These are phyloP conservation scores for Plebejus argus DNA, from an alignment of 2,888 invertebrate genomes.

Conservation along the genomic window DNA sequence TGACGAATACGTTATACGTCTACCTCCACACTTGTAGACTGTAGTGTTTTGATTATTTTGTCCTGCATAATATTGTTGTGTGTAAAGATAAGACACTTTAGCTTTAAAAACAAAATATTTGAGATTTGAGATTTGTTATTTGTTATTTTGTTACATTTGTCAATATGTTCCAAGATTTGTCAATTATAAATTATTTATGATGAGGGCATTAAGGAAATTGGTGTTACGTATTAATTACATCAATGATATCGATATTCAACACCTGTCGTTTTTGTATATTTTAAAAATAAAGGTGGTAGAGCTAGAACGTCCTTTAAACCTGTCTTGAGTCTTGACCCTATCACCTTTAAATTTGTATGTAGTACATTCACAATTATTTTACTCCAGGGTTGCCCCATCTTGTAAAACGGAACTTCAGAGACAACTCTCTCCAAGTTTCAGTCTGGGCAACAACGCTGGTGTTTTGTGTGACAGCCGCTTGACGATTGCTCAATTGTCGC, in stretches of 20 bases:
- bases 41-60: neutral
- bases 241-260: neutral
- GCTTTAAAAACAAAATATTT: neutral
- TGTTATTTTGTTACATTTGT: neutral
- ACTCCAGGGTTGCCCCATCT: neutral
- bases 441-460: neutral
- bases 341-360: neutral
- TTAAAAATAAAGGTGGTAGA: neutral
- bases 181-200: slow-evolving; percentile 12
- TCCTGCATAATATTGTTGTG: neutral
- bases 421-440: neutral
- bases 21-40: neutral
- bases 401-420: neutral
- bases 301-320: neutral
- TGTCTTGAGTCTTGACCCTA: slow-evolving; percentile 1
- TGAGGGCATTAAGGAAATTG: neutral
- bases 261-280: neutral
- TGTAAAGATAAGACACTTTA: too few species aligned
- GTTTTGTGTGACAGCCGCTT: neutral
- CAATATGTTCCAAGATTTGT: neutral
- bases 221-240: slow-evolving; percentile 12
- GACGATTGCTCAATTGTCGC: neutral
- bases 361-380: neutral
- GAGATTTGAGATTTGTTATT: too few species aligned
- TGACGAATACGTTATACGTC: neutral